Base-by-base conservation (phyloP, 1,140 invertebrate species). In the Penaeus indicus region DNA sequence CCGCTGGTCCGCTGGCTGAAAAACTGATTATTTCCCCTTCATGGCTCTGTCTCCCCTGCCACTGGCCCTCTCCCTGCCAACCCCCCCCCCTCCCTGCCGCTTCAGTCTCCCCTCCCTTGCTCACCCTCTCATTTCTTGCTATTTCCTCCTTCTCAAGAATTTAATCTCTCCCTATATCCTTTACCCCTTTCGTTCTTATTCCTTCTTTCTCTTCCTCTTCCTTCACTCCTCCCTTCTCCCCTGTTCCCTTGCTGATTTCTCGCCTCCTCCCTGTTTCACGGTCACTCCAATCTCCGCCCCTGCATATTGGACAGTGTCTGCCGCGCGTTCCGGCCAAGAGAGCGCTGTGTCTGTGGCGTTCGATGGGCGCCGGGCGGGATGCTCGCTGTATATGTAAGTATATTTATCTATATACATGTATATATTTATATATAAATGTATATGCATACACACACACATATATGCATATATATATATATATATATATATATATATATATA, bases 11-110 rank as follows among this genome's bases (percentile, higher is more conserved):
- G 80, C 67, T 78, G 81, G 81, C 64, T 84, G 86, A 84, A 88
- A 87, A 88, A 88, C 81, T 84, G 72, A 84, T 88, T 88, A 84
- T 88, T 62, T 88, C 79, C 86, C 79, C 86, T 82, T 82, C 79
- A 87, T 81, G 86, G 47, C 67, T n/a, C 32, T 86, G 47, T 64
- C 54, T 25, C 79, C 54, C 61, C 32, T 22, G 13, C 61, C 60
- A 7, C 27, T 21, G 8, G 3, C n/a, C 27, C 27, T 27, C n/a
- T 8, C 38, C 38, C n/a, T 42, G n/a, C 38, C 38, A 32, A 8
- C 25, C 21, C 38, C 5, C 38, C 77, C 27, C 3, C 27, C 22
- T 19, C 27, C 22, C 22, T 64, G n/a, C 38, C 19, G n/a, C 42
- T 75, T 27, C 79, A 27, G 21, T 38, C 22, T 62, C 21, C 67